Conservation (phyloP, 2,888 invertebrate species). For the Volucella zonaria region DNA sequence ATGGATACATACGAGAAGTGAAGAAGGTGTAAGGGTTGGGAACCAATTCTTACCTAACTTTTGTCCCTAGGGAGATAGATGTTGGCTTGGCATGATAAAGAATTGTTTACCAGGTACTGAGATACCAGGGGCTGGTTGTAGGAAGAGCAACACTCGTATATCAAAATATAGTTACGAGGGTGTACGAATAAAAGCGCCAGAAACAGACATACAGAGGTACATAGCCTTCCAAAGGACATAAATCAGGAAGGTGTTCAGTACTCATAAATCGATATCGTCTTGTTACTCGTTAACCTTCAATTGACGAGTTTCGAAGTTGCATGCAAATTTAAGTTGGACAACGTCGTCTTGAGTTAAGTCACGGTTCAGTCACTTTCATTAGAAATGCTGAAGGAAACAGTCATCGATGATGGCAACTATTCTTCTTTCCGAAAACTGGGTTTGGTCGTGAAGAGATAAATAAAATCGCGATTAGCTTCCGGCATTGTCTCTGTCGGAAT, state of each 20-base stretch:
- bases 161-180: background rate
- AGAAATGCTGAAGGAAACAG: conserved; percentile 6
- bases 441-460: background rate
- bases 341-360: background rate
- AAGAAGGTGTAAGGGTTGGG: background rate
- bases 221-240: background rate
- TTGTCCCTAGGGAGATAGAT: conserved; percentile 23
- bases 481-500: background rate
- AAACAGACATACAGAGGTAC: background rate
- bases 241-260: background rate
- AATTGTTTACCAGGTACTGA: conserved; percentile 37
- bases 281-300: background rate
- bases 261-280: background rate
- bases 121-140: background rate
- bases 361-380: conserved; percentile 32
- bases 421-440: background rate
- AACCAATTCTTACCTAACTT: conserved; percentile 7
- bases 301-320: conserved; percentile 3
- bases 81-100: conserved; percentile 28
- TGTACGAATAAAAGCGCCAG: background rate
- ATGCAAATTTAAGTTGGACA: background rate
- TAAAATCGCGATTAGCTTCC: conserved; percentile 17
- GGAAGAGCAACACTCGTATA: background rate
- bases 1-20: no score
- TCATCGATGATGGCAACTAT: background rate